phyloP scores from a whole-genome alignment of 2,888 invertebrate species.

The Lithophane socia region DNA sequence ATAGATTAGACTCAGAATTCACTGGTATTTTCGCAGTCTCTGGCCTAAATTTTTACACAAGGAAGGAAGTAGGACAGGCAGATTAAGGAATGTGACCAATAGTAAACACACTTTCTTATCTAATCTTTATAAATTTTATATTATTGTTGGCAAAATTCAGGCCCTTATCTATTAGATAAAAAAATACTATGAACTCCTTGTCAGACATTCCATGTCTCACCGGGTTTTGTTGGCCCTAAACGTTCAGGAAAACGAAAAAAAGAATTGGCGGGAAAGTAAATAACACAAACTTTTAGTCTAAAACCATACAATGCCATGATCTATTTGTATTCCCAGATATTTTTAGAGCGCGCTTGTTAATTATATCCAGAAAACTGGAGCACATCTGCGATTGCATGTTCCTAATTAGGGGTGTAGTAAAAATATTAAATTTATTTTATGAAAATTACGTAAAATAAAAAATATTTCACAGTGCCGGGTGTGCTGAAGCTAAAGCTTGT shows the following conservation, averaged over 20 bases:
- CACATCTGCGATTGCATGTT: conserved; percentile 66
- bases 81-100: neutral
- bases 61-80: conserved; percentile 6
- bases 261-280: conserved; percentile 59
- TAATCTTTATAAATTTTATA: conserved; percentile 44
- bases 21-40: neutral
- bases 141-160: conserved; percentile 29
- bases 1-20: neutral
- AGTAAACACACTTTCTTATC: conserved; percentile 50
- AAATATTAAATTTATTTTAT: conserved; percentile 6
- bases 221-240: neutral
- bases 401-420: conserved; percentile 44
- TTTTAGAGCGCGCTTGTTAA: conserved; percentile 78
- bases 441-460: conserved; percentile 4
- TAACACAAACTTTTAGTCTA: conserved; percentile 29
- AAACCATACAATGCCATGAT: conserved; percentile 53
- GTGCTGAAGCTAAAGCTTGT: conserved; percentile 16
- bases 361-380: conserved; percentile 80
- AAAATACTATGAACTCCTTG: conserved; percentile 50
- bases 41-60: neutral
- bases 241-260: neutral
- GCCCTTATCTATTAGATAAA: conserved; percentile 54
- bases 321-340: conserved; percentile 68
- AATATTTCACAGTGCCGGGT: conserved; percentile 24
- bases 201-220: neutral